phyloP scores from a whole-genome alignment of 2,113 vertebrate species.

The Anoplopoma fimbria region DNA sequence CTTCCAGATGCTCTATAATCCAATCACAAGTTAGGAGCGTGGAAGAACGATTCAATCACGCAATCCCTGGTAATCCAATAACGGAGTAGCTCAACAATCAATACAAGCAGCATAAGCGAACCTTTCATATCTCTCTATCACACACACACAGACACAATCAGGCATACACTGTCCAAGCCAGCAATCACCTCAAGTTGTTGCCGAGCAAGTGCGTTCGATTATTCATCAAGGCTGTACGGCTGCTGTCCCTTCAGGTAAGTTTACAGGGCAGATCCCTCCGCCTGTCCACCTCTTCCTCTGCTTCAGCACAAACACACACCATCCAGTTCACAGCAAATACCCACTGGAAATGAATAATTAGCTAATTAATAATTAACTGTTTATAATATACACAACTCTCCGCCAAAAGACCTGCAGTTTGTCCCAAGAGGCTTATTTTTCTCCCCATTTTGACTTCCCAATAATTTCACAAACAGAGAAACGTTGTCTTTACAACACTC shows the following conservation, averaged over 20 bases:
- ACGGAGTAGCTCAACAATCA: conserved; percentile 20
- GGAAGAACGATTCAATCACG: conserved; percentile 14
- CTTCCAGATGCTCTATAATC: conserved; percentile 28
- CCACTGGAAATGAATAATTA: conserved; percentile 2
- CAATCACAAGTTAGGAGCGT: conserved; percentile 6
- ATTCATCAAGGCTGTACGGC: conserved; percentile 64
- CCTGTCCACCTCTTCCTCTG: conserved; percentile 7
- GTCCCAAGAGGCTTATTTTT: neutral
- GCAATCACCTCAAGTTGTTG: conserved; percentile 33
- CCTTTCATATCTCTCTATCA: neutral
- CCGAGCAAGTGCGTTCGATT: conserved; percentile 45
- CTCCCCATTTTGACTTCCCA: neutral
- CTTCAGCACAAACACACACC: conserved; percentile 2
- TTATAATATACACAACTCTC: neutral
- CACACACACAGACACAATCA: neutral
- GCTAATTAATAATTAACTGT: conserved; percentile 10
- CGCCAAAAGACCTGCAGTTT: neutral
- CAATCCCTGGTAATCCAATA: conserved; percentile 35
- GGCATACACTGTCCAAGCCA: neutral
- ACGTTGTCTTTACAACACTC: no score
- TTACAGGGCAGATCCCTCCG: conserved; percentile 31
- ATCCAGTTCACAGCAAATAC: conserved; percentile 9
- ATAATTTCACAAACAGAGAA: neutral
- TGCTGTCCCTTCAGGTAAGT: conserved; percentile 44
- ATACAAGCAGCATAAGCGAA: conserved; percentile 3